Evolutionary conservation across 2,888 invertebrate species (phyloP).

Genomic region (Brachycybe producta): DNA sequence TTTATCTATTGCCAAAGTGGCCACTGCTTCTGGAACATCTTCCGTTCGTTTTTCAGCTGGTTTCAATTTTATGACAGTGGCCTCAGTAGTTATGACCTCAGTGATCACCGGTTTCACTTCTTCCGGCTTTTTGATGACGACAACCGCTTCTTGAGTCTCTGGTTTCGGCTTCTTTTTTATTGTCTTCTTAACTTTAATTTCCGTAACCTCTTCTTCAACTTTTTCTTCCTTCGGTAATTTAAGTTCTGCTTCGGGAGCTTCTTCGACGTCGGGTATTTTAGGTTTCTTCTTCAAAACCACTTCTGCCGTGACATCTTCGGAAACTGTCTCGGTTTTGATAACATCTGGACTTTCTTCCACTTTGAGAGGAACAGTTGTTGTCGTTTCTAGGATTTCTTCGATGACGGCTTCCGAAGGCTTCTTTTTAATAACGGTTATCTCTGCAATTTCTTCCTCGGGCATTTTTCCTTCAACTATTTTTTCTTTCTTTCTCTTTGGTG

Average conservation of each 20-base stretch:
- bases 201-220: neutral
- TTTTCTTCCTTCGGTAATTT: neutral
- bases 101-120: constrained; percentile 37
- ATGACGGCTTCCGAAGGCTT: neutral
- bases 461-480: neutral
- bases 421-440: neutral
- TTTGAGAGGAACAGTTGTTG: neutral
- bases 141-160: constrained; percentile 47
- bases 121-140: too few relatives aligned
- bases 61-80: neutral
- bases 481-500: neutral
- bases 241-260: neutral
- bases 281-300: neutral
- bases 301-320: neutral
- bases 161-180: constrained; percentile 45
- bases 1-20: constrained; percentile 32
- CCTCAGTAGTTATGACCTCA: constrained; percentile 12
- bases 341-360: neutral
- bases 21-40: neutral
- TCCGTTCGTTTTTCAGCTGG: constrained; percentile 6
- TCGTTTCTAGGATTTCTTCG: neutral
- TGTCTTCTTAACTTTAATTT: constrained; percentile 34
- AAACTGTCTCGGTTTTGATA: neutral
- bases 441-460: constrained; percentile 1
- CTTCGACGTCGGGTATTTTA: neutral